Percentiles rank a stretch among this genome's conserved stretches.
These are phyloP conservation scores for Pangasius sanitwongsei DNA, from an alignment of 2,797 vertebrate species.

Conservation along the genomic window DNA sequence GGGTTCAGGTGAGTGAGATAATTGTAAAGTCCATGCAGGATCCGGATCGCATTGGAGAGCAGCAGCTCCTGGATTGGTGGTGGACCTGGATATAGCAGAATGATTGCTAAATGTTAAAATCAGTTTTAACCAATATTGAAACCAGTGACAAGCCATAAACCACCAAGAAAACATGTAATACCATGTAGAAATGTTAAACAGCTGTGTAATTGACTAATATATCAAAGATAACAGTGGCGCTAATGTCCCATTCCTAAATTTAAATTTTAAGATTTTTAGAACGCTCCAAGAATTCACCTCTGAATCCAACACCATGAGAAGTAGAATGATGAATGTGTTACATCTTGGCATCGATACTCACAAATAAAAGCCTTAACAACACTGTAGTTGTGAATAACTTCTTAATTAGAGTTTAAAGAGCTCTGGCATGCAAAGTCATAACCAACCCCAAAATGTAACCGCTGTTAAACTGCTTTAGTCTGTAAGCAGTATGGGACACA, in stretches of 20 bases:
- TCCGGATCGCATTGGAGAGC: neutral
- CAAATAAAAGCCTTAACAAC: neutral
- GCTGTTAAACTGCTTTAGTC: neutral
- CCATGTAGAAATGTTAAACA: neutral
- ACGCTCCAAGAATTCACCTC: neutral
- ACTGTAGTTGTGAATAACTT: neutral
- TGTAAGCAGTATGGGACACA: neutral
- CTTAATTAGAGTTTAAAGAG: neutral
- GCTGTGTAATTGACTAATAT: neutral
- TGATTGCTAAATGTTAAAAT: neutral
- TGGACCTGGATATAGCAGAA: neutral
- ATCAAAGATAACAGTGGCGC: neutral
- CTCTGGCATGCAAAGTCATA: neutral
- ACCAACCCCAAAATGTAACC: neutral
- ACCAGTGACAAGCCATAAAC: neutral
- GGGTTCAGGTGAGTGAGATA: neutral
- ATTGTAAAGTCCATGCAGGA: neutral
- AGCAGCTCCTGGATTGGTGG: neutral
- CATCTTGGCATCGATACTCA: neutral
- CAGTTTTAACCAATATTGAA: neutral
- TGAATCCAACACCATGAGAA: neutral
- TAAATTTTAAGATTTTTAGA: neutral
- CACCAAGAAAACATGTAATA: neutral
- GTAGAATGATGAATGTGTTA: neutral
- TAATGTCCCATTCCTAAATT: neutral